Evolutionary conservation across 2,888 invertebrate species (phyloP).

Genomic region (Orgyia antiqua): DNA sequence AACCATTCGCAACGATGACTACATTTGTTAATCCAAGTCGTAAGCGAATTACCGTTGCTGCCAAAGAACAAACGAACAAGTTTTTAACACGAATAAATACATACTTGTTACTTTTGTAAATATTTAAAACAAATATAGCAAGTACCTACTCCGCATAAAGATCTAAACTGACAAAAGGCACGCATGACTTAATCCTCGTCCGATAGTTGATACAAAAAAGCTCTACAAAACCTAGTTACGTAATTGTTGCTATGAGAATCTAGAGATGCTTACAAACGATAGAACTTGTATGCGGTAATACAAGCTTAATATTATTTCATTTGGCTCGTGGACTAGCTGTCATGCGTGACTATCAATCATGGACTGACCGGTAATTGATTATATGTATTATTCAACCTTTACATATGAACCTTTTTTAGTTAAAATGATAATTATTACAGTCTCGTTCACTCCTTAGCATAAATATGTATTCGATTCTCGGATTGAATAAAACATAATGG

Average conservation of each 20-base stretch:
- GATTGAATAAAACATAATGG: too few relatives aligned
- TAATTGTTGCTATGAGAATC: conserved; percentile 28
- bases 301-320: conserved; percentile 25
- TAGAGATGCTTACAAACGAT: conserved; percentile 8
- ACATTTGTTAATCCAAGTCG: too few relatives aligned
- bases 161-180: conserved; percentile 8
- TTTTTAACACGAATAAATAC: too few relatives aligned
- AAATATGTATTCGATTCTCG: too few relatives aligned
- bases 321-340: conserved; percentile 16
- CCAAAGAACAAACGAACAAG: too few relatives aligned
- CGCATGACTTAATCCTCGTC: conserved; percentile 38
- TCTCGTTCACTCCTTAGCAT: too few relatives aligned
- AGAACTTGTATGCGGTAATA: conserved; percentile 13
- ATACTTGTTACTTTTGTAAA: conserved; percentile 9
- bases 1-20: too few relatives aligned
- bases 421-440: too few relatives aligned
- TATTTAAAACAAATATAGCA: too few relatives aligned
- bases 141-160: conserved; percentile 5
- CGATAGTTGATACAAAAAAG: conserved; percentile 34
- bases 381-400: conserved; percentile 16
- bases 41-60: too few relatives aligned
- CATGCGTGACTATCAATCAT: conserved; percentile 34
- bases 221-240: conserved; percentile 37
- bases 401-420: too few relatives aligned
- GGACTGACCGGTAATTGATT: conserved; percentile 22